These are phyloP conservation scores for Ursus arctos DNA, from an alignment of 2,113 vertebrate species.

Conservation along the genomic window DNA sequence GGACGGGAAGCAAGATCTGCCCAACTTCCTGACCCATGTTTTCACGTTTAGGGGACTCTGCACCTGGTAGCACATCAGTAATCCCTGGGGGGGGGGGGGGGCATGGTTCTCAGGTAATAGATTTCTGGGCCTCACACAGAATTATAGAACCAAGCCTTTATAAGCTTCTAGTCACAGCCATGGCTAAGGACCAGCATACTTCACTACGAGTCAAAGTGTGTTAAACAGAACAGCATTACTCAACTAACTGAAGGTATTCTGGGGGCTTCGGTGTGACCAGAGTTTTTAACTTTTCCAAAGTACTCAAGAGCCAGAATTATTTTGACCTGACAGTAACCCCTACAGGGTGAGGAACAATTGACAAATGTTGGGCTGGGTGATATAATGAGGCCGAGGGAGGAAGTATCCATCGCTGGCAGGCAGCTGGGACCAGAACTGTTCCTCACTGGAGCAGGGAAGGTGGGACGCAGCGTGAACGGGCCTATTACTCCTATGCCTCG, in stretches of 20 bases:
- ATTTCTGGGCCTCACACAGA: not conserved
- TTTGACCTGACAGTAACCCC: not conserved
- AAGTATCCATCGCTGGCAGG: not conserved
- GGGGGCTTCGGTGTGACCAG: not conserved
- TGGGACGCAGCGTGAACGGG: not conserved
- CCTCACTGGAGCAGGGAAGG: not conserved
- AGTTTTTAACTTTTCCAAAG: constrained; percentile 48
- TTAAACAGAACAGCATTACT: not conserved
- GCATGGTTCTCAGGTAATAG: not conserved
- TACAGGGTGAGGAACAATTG: not conserved
- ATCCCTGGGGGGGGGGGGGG: not conserved
- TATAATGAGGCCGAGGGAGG: not conserved
- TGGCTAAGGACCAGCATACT: not conserved
- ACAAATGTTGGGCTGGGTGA: not conserved
- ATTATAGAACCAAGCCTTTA: not conserved
- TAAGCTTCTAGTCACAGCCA: not conserved
- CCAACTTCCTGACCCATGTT: not conserved
- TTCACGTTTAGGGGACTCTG: not conserved
- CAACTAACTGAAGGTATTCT: not conserved
- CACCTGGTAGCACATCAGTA: not conserved
- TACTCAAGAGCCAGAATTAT: constrained; percentile 3
- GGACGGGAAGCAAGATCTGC: not conserved
- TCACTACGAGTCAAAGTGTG: not conserved
- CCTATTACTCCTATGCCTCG: not conserved
- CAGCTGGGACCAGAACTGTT: not conserved